Percentiles rank a stretch among this genome's conserved stretches.
Evolutionary conservation across 2,888 invertebrate genomes (phyloP).

Genomic region (Diarsia brunnea): DNA sequence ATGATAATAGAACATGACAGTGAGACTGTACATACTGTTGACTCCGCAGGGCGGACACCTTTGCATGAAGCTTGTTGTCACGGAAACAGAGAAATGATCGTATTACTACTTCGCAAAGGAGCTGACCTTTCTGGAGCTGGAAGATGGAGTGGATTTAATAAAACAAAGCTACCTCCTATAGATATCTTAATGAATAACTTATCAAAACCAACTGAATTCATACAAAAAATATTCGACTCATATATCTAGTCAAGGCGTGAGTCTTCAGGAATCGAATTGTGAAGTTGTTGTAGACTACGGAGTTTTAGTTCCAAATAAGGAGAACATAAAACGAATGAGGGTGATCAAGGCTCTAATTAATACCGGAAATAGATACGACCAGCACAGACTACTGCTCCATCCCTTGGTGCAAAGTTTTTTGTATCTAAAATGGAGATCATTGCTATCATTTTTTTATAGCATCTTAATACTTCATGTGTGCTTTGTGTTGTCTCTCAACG

Average conservation of each 20-base stretch:
- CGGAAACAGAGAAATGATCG: constrained; percentile 89
- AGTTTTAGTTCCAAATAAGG: constrained; percentile 76
- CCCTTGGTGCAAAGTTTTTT: constrained; percentile 89
- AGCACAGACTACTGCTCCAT: constrained; percentile 85
- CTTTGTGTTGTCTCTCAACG: constrained; percentile 84
- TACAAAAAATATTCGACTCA: constrained; percentile 85
- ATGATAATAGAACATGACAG: constrained; percentile 76
- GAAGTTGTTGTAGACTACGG: constrained; percentile 83
- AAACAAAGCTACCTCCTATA: constrained; percentile 75
- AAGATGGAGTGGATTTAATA: constrained; percentile 11
- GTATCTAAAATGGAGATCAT: constrained; percentile 87
- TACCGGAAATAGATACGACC: constrained; percentile 81
- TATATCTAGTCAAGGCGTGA: constrained; percentile 82
- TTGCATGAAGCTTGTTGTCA: constrained; percentile 80
- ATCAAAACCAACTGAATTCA: constrained; percentile 85
- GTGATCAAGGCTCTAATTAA: constrained; percentile 85
- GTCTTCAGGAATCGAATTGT: constrained; percentile 71
- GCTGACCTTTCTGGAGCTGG: constrained; percentile 70
- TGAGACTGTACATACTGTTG: constrained; percentile 67
- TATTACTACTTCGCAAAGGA: constrained; percentile 76
- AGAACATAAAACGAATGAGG: constrained; percentile 81
- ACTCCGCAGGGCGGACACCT: constrained; percentile 38
- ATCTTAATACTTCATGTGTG: constrained; percentile 83
- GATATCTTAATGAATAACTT: constrained; percentile 82
- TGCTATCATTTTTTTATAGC: constrained; percentile 84